phyloP scores from a whole-genome alignment of 2,113 vertebrate species.

The Ammospiza caudacuta region DNA sequence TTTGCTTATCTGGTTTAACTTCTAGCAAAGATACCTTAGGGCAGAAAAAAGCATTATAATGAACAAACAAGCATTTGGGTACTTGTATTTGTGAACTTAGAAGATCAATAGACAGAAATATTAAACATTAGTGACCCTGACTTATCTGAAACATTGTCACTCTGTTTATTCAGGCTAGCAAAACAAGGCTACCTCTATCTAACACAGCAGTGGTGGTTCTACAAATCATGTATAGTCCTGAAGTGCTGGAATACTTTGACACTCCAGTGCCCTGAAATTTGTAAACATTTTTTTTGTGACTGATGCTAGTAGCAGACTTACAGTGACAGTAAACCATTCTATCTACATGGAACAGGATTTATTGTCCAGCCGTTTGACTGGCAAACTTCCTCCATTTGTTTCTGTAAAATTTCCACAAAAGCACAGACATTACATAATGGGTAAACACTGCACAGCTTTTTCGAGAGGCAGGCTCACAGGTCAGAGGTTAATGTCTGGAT shows the following conservation, averaged over 20 bases:
- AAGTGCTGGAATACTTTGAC: conserved; percentile 46
- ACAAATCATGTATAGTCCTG: conserved; percentile 17
- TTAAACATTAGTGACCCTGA: background rate
- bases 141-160: conserved; percentile 36
- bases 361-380: conserved; percentile 73
- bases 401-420: conserved; percentile 74
- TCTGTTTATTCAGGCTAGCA: conserved; percentile 48
- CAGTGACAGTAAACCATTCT: conserved; percentile 65
- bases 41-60: background rate
- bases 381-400: conserved; percentile 84
- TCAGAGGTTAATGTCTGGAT: conserved; percentile 71
- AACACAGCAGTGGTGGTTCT: background rate
- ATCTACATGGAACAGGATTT: conserved; percentile 73
- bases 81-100: background rate
- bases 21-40: background rate
- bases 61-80: background rate
- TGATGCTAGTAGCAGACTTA: conserved; percentile 57
- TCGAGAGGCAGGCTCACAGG: conserved; percentile 15
- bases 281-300: conserved; percentile 61
- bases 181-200: conserved; percentile 21
- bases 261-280: conserved; percentile 1
- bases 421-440: conserved; percentile 80
- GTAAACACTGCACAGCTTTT: conserved; percentile 67
- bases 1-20: background rate
- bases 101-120: conserved; percentile 13